Base-by-base conservation (phyloP, 2,888 invertebrate species). In the Amiota mariae region DNA sequence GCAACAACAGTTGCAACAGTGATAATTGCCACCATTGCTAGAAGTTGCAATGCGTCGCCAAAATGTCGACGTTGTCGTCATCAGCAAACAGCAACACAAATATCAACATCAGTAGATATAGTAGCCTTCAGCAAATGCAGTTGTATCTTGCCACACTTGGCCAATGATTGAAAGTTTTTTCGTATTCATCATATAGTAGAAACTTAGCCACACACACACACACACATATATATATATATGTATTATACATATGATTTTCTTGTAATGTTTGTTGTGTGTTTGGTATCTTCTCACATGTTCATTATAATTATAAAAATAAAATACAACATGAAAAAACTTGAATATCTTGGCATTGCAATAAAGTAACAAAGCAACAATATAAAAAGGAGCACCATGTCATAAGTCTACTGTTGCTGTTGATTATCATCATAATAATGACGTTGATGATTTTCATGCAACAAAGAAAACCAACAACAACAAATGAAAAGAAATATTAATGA, bases 121-220 rank as follows among this genome's bases (percentile, higher is more conserved):
- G 59, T 11, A 9, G 18, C 20, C 59, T 20, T 20, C 59, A 15
- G 59, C 59, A 8, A 59, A 36, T 36, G 59, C 59, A 59, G 59
- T 20, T 59, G 59, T 59, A 20, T 59, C 13, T 54, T 54, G 59
- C 59, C 20, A 59, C 59, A 59, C 20, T 59, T 59, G 59, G 59
- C 59, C 46, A 63, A 63, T 63, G 36, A 36, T 36, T 36, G 36
- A 36, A 36, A 36, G 36, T 36, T 36, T 36, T 36, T 36, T 36
- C 36, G 6, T 36, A 36, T 36, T 36, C 24, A 24, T 24, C 24
- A 36, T 6, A 36, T 36, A 36, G n/a, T n/a, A n/a, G 24, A 24
- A 2, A 24, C 24, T 24, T 24, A 24, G 36, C 2, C 36, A 6
- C 36, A 36, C 36, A 36, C 36, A 36, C 24, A 24, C 3, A 3